Evolutionary conservation across 2,888 invertebrate genomes (phyloP), one percentile per base, ranked within the genome.

Genomic region (Halictus quadricinctus): DNA sequence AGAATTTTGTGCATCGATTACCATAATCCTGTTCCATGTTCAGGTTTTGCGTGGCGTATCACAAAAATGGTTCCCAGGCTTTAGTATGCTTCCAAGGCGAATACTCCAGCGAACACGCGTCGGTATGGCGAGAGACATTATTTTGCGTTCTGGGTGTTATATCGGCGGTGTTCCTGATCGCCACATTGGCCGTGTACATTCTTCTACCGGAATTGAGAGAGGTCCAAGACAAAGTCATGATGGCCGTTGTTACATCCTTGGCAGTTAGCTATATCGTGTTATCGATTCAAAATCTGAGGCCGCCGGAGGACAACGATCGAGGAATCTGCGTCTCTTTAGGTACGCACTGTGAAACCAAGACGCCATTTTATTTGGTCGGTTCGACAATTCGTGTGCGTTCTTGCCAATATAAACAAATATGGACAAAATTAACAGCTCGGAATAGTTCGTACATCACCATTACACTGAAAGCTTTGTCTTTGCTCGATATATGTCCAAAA

Each of bases 211-310:
- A 96, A 91, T 93, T 97, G 91, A 95, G 97, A 77, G 96, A 96
- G 83, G 94, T 96, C 25, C 96, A 97, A 95, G 97, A 97, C 60
- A 95, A 96, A 89, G 96, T 96, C 88, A 96, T 96, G 92, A 95
- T 97, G 94, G 95, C 96, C 85, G 95, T 96, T 91, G 95, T 96
- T 87, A 92, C 95, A 46, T 96, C 96, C 85, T 95, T 97, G 94
- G 95, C 96, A 0, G 89, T 96, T 12, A 96, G 96, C 21, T 96
- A 96, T 91, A 91, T 96, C 3, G 95, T 95, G 8, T 94, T 96
- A 48, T 96, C 95, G n/a, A 93, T 96, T n/a, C 93, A 96, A 72
- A 96, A 96, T 90, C 93, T 96, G 5, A 94, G 73, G 1, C n/a
- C 78, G 15, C 64, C 50, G 0, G 29, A n/a, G 0, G 91, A 88